Base-by-base conservation (phyloP, 2,113 vertebrate species). In the Psilopsiagon aymara region DNA sequence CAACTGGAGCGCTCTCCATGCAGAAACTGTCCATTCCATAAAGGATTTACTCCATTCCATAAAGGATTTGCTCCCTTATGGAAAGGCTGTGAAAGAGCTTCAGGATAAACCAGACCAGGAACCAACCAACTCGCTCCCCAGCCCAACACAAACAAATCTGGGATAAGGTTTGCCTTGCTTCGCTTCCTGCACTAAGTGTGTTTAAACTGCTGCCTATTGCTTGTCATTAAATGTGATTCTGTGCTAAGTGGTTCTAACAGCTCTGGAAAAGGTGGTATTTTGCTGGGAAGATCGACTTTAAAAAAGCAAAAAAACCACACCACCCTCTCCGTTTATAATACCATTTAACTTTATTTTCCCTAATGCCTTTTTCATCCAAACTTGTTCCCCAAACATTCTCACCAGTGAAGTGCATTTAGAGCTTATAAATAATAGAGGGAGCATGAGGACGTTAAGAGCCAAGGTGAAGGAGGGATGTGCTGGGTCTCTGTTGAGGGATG, bases 1-100 rank as follows among this genome's bases (percentile, higher is more conserved):
- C 96, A 97, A 96, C 96, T 94, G 95, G 96, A 84, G 29, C 27
- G 9, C 82, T 95, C 29, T 94, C 90, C 67, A 93, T 82, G 82
- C 94, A 97, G 95, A 94, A 97, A 20, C 92, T 5, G 43, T 31
- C 51, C 87, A 25, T 43, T 82, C 94, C 92, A 76, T 23, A 91
- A 96, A 94, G 82, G 83, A 93, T 97, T 97, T 92, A 49, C 47
- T 31, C 51, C 86, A 29, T 43, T 80, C 94, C 92, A 80, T 33
- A 91, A 96, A 94, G 82, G 83, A 94, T 97, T 97, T 91, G 35
- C 52, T 92, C 87, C 82, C 76, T 75, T 79, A 27, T 31, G 67
- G 94, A 95, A 90, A 93, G 73, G 95, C 76, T 94, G 92, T 0
- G 25, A 95, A 71, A 97, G 82, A 76, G 81, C 79, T 97, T 96